Evolutionary conservation across 2,797 vertebrate species (phyloP).

Genomic region (Rhabdomys pumilio): DNA sequence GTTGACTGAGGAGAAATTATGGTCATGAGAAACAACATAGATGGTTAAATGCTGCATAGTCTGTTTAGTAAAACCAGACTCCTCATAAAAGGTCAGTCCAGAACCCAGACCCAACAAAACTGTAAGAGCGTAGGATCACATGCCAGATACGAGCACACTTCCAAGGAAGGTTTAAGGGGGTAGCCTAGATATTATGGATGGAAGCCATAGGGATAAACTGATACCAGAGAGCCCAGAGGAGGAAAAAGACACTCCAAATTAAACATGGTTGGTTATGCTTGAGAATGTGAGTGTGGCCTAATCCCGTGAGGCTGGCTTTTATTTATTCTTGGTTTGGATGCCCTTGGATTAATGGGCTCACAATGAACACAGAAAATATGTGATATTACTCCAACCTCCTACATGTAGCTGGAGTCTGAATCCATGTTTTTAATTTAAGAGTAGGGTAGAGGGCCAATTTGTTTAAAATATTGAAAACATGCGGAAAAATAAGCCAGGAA

Average conservation of each 20-base stretch:
- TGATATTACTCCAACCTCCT: background rate
- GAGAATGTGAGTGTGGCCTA: conserved; percentile 11
- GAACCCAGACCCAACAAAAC: background rate
- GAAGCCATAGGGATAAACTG: background rate
- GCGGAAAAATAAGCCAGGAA: background rate
- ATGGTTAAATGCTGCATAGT: background rate
- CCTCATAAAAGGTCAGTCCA: background rate
- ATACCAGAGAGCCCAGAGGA: background rate
- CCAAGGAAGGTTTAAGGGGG: background rate
- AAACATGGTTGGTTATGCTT: background rate
- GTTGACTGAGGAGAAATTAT: background rate
- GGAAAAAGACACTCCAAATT: conserved; percentile 34
- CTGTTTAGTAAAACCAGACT: background rate
- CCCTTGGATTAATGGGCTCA: background rate
- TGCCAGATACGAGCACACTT: background rate
- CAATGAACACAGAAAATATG: background rate
- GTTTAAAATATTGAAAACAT: conserved; percentile 36
- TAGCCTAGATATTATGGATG: background rate
- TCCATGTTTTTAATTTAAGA: conserved; percentile 8
- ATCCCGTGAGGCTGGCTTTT: conserved; percentile 10
- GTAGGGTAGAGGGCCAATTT: conserved; percentile 6
- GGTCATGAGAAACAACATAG: background rate
- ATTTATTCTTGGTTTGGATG: conserved; percentile 52
- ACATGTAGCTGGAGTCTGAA: background rate
- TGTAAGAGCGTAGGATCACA: background rate